Evolutionary conservation across 92 coral and sea anemone genomes (phyloP).

Genomic region (Muricea muricata): DNA sequence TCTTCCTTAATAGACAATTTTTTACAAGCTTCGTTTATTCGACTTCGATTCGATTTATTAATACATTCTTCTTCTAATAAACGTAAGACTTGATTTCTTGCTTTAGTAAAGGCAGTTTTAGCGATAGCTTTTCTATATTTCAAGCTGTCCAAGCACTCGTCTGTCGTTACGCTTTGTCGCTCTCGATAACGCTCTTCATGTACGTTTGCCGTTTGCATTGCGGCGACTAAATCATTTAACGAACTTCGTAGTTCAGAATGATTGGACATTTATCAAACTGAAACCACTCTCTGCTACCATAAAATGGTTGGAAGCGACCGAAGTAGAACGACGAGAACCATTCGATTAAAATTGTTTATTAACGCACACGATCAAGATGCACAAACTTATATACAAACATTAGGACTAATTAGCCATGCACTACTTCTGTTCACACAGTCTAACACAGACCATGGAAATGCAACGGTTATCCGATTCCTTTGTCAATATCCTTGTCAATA

Average conservation of each 20-base stretch:
- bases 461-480: too few species aligned
- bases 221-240: not conserved
- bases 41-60: not conserved
- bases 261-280: not conserved
- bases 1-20: not conserved
- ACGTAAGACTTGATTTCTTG: not conserved
- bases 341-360: too few species aligned
- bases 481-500: too few species aligned
- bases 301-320: not conserved
- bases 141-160: not conserved
- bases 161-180: not conserved
- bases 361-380: too few species aligned
- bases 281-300: slow-evolving; percentile 25
- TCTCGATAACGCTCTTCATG: not conserved
- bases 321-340: too few species aligned
- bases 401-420: too few species aligned
- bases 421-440: too few species aligned
- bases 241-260: not conserved
- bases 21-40: not conserved
- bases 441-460: too few species aligned
- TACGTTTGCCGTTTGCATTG: not conserved
- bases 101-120: slow-evolving; percentile 5
- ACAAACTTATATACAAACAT: too few species aligned
- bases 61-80: slow-evolving; percentile 9
- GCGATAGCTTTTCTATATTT: not conserved